Conservation (phyloP, 2,797 vertebrate species). For the Sebastes trivittatus region DNA sequence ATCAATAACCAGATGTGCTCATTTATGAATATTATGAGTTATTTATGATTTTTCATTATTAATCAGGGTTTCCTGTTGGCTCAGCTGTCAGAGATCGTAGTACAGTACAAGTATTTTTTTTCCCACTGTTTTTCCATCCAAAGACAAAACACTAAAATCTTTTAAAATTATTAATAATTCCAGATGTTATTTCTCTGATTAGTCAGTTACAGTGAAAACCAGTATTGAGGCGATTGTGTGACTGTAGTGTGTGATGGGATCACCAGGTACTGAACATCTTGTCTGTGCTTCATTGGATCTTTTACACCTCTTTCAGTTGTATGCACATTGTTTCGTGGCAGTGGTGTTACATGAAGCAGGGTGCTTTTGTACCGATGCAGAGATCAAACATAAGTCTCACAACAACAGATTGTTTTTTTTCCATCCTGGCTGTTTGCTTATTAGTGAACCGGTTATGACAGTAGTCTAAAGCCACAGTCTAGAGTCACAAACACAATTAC, state of each 20-base stretch:
- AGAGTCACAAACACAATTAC: not conserved
- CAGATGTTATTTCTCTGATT: not conserved
- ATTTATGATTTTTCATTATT: not conserved
- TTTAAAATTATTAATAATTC: not conserved
- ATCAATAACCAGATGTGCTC: not conserved
- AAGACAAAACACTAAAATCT: not conserved
- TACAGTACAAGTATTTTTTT: not conserved
- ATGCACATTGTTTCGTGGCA: not conserved
- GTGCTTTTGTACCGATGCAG: not conserved
- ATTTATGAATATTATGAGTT: not conserved
- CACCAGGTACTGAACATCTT: not conserved
- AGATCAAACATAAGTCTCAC: not conserved
- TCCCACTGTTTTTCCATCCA: not conserved
- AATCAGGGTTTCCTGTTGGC: not conserved
- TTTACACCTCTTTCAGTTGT: not conserved
- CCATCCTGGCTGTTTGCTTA: not conserved
- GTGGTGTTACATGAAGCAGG: not conserved
- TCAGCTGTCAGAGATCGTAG: not conserved
- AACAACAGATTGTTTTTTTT: not conserved
- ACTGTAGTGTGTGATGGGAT: not conserved
- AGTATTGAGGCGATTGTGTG: not conserved
- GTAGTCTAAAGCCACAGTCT: not conserved
- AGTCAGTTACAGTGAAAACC: not conserved
- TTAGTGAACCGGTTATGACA: not conserved
- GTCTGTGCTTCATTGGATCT: not conserved